Percentiles rank a stretch among this genome's conserved stretches.
Conservation (phyloP, 1,140 invertebrate genomes). For the Colletes gigas region DNA sequence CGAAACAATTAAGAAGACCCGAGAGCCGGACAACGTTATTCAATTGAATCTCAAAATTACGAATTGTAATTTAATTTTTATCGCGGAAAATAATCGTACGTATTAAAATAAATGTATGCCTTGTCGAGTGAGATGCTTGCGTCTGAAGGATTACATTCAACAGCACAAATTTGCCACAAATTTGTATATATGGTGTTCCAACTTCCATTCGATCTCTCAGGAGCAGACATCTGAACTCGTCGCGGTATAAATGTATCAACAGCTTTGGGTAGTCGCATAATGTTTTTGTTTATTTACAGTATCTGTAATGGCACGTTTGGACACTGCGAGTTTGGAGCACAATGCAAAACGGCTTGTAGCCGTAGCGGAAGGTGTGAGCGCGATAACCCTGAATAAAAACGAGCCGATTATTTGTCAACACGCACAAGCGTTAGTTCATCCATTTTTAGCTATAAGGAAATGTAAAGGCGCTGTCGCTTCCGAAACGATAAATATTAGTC, state of each 20-base stretch:
- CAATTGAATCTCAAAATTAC: constrained; percentile 82
- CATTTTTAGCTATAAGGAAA: constrained; percentile 77
- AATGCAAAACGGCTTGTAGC: constrained; percentile 74
- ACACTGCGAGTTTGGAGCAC: constrained; percentile 81
- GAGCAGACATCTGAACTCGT: no score
- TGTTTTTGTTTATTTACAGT: constrained; percentile 74
- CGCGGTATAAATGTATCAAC: not conserved
- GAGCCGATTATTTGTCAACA: constrained; percentile 75
- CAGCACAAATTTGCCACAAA: no score
- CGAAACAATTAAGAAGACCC: constrained; percentile 39
- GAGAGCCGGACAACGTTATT: constrained; percentile 61
- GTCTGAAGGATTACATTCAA: no score
- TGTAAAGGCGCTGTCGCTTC: constrained; percentile 75
- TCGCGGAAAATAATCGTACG: constrained; percentile 84
- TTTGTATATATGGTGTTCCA: no score
- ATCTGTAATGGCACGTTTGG: constrained; percentile 82
- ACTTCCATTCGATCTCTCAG: no score
- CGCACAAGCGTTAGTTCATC: constrained; percentile 73
- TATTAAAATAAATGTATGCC: no score
- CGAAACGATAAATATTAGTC: constrained; percentile 72
- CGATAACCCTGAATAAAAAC: constrained; percentile 77
- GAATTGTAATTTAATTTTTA: constrained; percentile 85
- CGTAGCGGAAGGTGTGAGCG: constrained; percentile 76
- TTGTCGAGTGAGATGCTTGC: no score
- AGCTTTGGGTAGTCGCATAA: not conserved